Evolutionary conservation across 2,113 vertebrate species (phyloP), one percentile per base, ranked within the genome.

Genomic region (Pelvicachromis taeniatus): DNA sequence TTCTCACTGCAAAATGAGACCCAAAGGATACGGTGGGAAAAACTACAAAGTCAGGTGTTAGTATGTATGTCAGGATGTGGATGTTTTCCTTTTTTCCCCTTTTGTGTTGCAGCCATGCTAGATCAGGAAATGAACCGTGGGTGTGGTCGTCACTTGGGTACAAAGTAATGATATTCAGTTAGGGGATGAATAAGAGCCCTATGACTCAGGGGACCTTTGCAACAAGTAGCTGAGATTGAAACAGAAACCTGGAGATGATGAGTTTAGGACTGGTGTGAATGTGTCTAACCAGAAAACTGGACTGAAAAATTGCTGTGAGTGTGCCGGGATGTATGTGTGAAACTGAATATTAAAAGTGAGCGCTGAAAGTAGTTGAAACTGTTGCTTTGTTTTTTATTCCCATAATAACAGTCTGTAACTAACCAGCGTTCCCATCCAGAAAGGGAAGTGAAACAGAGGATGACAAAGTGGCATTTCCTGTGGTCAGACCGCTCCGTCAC

Each of bases 401-500:
- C 83, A 85, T 82, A 63, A 83, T 82, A 58, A 58, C 50, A 19
- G 35, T 6, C 26, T 7, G 4, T n/a, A 89, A 82, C 42, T n/a
- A 89, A 35, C 45, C 3, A 12, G 52, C 31, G 35, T 50, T 88
- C 82, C 84, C 68, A 48, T 78, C 38, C 77, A 89, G 56, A 95
- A 95, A 91, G 87, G 87, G 96, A 96, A 96, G 92, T 94, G 95
- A 96, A 96, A 96, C 77, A 83, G 45, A 53, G 6, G 85, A 78
- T 88, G 90, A 90, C 78, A 56, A 6, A 83, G 50, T 94, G 87
- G 83, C 73, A 88, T 92, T 95, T 95, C 94, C 92, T 95, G 73
- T 54, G 80, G 89, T 80, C 19, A 1, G 19, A 13, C 23, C 35
- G 16, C 9, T 38, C 68, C 84, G 88, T 92, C 75, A 88, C 89